Base-by-base conservation (phyloP, 2,888 invertebrate species). In the Ectemnius continuus region DNA sequence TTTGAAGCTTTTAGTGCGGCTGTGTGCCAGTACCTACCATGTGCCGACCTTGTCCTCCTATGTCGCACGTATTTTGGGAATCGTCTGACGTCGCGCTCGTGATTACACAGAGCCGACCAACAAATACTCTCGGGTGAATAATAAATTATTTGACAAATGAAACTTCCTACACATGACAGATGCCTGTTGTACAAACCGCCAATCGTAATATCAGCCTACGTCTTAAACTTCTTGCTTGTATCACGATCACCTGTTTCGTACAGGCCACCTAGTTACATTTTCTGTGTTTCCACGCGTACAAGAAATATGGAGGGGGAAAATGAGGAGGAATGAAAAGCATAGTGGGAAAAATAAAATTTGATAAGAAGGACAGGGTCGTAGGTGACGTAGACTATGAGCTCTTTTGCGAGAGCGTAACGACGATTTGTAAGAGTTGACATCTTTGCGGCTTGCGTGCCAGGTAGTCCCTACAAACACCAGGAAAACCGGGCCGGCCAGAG, bases 401-500 rank as follows among this genome's bases (percentile, higher is more conserved):
- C 58, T 70, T 63, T 57, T 70, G 67, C 70, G 69, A 74, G 64
- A 79, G 68, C 67, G 48, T 64, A 11, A 47, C 62, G 57, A 52
- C 74, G 64, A 63, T 69, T 61, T 59, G 70, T 73, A 75, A 6
- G 36, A 11, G 68, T 79, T 70, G 74, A 74, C 69, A 65, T 72
- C 60, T 75, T 62, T 60, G 64, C 67, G 66, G 82, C 76, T 79
- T 76, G 78, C 81, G 80, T 79, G 77, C 74, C 81, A 84, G 81
- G 82, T 82, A 80, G 75, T 79, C 68, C 63, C 75, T 64, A 65
- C 62, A 75, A 75, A 72, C 66, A 67, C 71, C 68, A 73, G 76
- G 78, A 74, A 82, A 83, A 82, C 81, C 78, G 79, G 85, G 84
- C 82, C 84, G 78, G 65, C 77, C 73, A 76, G 63, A 61, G 75